A percentile compares a stretch with the other conserved stretches of the same genome.
Evolutionary conservation across 2,797 vertebrate genomes (phyloP).

Genomic region (Remorina albescens): DNA sequence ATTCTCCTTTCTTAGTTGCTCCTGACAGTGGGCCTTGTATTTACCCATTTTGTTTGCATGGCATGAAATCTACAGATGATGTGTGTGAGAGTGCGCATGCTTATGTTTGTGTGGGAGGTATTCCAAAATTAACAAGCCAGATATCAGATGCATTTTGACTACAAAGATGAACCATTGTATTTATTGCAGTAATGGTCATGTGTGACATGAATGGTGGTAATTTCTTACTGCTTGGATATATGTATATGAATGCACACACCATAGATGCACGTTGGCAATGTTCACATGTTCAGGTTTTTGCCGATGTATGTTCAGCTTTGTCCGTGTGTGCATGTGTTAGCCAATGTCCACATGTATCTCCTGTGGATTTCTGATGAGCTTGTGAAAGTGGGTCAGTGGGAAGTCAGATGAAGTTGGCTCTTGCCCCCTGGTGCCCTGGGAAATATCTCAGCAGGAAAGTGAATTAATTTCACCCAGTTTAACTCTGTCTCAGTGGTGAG

Average conservation of each 20-base stretch:
- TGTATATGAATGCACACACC: too few relatives aligned
- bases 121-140: conserved; percentile 19
- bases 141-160: conserved; percentile 25
- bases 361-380: conserved; percentile 74
- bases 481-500: conserved; percentile 78
- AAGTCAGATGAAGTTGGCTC: conserved; percentile 86
- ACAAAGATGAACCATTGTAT: conserved; percentile 1
- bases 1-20: conserved; percentile 41
- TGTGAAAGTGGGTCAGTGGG: conserved; percentile 84
- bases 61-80: conserved; percentile 33
- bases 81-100: neutral
- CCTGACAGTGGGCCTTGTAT: conserved; percentile 40
- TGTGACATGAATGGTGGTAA: conserved; percentile 12
- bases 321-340: conserved; percentile 38
- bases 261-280: too few relatives aligned
- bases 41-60: conserved; percentile 53
- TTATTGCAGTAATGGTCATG: neutral
- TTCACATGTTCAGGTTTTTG: conserved; percentile 1
- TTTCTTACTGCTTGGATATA: conserved; percentile 2
- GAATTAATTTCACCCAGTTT: conserved; percentile 87
- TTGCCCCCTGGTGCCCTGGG: conserved; percentile 84
- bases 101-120: conserved; percentile 15
- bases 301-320: conserved; percentile 9
- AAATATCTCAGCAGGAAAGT: conserved; percentile 84
- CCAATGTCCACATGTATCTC: conserved; percentile 63